phyloP scores from a whole-genome alignment of 2,113 vertebrate genomes.

The Rostratula benghalensis region DNA sequence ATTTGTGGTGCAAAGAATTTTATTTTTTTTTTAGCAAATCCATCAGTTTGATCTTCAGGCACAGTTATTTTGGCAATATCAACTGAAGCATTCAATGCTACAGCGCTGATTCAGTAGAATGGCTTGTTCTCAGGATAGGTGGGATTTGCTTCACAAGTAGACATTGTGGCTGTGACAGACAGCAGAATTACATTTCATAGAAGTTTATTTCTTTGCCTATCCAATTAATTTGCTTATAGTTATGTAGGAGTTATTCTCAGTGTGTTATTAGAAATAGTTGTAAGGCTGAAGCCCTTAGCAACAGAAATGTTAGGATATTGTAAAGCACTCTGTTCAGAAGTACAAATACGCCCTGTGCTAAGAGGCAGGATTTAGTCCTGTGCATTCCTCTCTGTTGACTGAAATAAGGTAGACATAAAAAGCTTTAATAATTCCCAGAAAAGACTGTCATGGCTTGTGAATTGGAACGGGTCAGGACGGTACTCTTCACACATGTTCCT shows the following conservation, averaged over 20 bases:
- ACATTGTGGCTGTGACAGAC: not conserved
- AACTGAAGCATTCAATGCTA: not conserved
- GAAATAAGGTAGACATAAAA: not conserved
- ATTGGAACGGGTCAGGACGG: not conserved
- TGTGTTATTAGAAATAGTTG: not conserved
- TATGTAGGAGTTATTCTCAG: not conserved
- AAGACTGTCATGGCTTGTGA: not conserved
- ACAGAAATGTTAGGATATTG: not conserved
- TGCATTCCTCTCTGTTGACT: not conserved
- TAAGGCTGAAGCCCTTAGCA: not conserved
- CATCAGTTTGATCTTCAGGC: conserved; percentile 1
- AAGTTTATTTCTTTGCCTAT: not conserved
- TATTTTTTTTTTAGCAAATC: not conserved
- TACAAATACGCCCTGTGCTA: not conserved
- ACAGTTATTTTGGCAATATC: not conserved
- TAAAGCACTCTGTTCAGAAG: not conserved
- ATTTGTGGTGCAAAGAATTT: not conserved
- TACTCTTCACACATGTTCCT: not conserved
- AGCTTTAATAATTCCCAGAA: not conserved
- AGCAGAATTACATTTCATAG: not conserved
- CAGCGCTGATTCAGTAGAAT: not conserved
- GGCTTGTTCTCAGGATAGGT: not conserved
- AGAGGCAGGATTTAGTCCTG: not conserved
- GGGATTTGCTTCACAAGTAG: not conserved
- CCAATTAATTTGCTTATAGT: not conserved